These are phyloP conservation scores for Dasysyrphus albostriatus DNA, from an alignment of 2,888 invertebrate genomes.

Conservation along the genomic window DNA sequence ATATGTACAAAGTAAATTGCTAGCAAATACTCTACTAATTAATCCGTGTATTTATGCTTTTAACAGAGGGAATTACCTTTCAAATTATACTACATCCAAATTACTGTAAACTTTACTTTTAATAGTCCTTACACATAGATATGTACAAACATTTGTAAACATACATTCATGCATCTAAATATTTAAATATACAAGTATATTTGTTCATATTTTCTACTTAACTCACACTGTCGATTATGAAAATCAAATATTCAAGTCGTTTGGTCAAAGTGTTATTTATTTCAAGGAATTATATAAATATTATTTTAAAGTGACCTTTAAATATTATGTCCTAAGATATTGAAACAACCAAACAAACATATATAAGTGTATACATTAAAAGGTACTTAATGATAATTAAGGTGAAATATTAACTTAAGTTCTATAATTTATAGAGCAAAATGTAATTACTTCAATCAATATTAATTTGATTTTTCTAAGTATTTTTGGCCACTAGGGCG, in stretches of 20 bases:
- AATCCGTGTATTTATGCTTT: slow-evolving; percentile 32
- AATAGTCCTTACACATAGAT: background rate
- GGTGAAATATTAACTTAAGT: background rate
- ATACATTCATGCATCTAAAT: background rate
- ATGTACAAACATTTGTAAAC: too few relatives aligned
- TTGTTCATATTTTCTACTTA: too few relatives aligned
- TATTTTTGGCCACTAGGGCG: background rate
- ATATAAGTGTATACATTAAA: too few relatives aligned
- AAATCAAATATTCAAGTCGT: background rate
- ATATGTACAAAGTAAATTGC: slow-evolving; percentile 15
- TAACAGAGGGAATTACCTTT: background rate
- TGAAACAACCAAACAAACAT: too few relatives aligned
- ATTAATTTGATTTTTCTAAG: background rate
- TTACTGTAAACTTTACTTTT: background rate
- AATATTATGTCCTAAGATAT: background rate
- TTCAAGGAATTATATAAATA: background rate
- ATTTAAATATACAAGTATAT: background rate
- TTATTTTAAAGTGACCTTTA: background rate
- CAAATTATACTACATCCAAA: background rate
- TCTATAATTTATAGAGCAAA: background rate
- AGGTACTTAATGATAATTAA: background rate
- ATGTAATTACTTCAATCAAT: background rate
- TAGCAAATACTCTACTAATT: slow-evolving; percentile 40
- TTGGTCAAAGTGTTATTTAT: background rate
- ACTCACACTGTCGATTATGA: background rate